phyloP scores from a whole-genome alignment of 2,797 vertebrate species.

The Cynopterus sphinx region DNA sequence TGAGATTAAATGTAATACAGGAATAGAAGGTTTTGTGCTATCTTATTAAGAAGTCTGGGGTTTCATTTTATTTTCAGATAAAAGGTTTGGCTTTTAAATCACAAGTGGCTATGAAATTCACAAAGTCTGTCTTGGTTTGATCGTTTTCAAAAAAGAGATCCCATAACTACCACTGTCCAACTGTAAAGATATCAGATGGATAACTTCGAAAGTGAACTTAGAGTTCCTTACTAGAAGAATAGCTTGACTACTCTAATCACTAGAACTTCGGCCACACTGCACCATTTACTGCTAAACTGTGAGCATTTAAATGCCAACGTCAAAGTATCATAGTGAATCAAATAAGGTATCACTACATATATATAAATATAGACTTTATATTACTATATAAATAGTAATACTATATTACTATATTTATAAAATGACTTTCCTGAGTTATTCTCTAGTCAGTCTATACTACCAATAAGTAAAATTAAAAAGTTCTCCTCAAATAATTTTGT shows the following conservation, averaged over 20 bases:
- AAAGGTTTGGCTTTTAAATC: not conserved
- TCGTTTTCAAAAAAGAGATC: constrained; percentile 15
- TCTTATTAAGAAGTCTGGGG: not conserved
- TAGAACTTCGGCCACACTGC: not conserved
- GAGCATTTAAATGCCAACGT: not conserved
- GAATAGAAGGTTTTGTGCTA: not conserved
- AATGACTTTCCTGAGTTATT: not conserved
- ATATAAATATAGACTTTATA: too few relatives aligned
- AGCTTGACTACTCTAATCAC: not conserved
- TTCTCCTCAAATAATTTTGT: not conserved
- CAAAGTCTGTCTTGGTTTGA: not conserved
- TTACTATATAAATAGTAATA: too few relatives aligned
- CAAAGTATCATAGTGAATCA: not conserved
- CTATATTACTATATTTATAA: too few relatives aligned
- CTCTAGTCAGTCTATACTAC: constrained; percentile 9
- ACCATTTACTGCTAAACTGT: not conserved
- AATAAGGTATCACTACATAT: not conserved
- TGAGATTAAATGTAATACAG: not conserved
- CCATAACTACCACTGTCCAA: not conserved
- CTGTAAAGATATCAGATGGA: not conserved
- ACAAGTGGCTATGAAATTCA: constrained; percentile 25
- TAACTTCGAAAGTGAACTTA: not conserved
- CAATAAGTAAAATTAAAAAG: constrained; percentile 38
- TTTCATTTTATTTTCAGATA: constrained; percentile 17
- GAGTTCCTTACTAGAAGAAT: not conserved